phyloP scores from a whole-genome alignment of 2,113 vertebrate genomes.

The Pogonocichla stellata region DNA sequence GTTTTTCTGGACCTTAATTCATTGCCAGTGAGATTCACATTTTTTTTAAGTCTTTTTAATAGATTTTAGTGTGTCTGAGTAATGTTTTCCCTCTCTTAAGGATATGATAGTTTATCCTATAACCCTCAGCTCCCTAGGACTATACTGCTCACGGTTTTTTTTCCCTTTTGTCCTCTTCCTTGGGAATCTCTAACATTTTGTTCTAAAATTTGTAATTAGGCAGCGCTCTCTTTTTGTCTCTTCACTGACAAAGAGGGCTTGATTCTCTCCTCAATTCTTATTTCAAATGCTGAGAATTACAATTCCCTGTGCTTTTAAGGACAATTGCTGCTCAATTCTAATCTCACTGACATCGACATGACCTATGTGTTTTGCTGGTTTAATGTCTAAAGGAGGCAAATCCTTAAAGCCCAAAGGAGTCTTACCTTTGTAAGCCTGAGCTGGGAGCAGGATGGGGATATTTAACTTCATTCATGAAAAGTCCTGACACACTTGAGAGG shows the following conservation, averaged over 20 bases:
- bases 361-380: background rate
- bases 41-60: background rate
- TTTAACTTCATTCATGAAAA: background rate
- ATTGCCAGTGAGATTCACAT: background rate
- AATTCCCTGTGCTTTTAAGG: background rate
- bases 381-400: background rate
- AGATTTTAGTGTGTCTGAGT: background rate
- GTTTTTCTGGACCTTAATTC: background rate
- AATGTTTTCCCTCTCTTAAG: background rate
- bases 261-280: background rate
- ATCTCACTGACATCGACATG: background rate
- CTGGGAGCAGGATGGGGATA: rapidly evolving
- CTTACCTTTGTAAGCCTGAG: background rate
- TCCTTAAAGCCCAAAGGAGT: background rate
- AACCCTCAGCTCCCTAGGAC: background rate
- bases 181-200: background rate
- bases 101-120: background rate
- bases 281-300: background rate
- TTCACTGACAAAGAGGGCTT: background rate
- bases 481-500: background rate
- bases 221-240: background rate
- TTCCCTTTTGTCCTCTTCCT: background rate
- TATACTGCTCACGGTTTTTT: background rate
- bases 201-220: background rate
- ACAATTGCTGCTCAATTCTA: background rate